A percentile compares a stretch with the other conserved stretches of the same genome.
Evolutionary conservation across 37 sponge, comb jelly and placozoan genomes (phyloP).

Genomic region (Beroe forskalii): DNA sequence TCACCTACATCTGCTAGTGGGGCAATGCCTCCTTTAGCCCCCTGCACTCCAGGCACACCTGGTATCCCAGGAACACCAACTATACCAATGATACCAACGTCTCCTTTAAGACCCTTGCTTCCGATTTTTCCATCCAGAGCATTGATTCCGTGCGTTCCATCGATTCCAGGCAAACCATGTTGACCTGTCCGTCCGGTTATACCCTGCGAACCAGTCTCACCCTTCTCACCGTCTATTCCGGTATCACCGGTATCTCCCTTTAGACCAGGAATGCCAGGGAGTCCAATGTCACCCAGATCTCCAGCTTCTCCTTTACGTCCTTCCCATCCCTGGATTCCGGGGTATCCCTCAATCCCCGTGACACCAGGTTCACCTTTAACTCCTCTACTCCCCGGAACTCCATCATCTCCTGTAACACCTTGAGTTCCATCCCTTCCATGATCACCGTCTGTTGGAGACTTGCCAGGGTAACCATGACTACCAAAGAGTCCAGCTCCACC

Average conservation of each 20-base stretch:
- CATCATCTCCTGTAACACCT: background rate
- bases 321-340: background rate
- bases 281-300: background rate
- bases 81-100: background rate
- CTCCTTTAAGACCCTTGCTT: slow-evolving; percentile 6
- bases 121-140: background rate
- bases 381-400: slow-evolving; percentile 12
- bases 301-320: slow-evolving; percentile 19
- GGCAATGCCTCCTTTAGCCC: background rate
- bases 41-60: background rate
- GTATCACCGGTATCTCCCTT: background rate
- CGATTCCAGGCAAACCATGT: slow-evolving; percentile 1
- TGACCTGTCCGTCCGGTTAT: background rate
- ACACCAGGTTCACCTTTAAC: slow-evolving; percentile 19
- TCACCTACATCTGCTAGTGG: background rate
- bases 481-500: background rate
- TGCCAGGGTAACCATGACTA: slow-evolving; percentile 7
- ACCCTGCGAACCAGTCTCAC: background rate
- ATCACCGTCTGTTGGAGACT: background rate
- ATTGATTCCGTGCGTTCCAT: slow-evolving; percentile 1
- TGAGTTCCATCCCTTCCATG: background rate
- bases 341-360: background rate
- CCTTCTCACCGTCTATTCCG: background rate
- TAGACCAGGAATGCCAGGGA: background rate
- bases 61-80: background rate